phyloP scores from a whole-genome alignment of 1,140 invertebrate genomes.

The Nylanderia fulva region DNA sequence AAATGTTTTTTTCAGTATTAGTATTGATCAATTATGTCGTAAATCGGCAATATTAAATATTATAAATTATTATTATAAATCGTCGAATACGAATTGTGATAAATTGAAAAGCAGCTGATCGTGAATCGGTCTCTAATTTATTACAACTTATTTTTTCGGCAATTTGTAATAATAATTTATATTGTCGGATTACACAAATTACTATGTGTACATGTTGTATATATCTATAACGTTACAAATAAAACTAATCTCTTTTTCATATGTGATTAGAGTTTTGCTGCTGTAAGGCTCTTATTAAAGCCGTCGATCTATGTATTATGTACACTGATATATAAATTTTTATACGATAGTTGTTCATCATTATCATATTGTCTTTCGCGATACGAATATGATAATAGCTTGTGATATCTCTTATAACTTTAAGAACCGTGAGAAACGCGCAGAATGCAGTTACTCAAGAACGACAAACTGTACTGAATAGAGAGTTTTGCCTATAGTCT shows the following conservation, averaged over 20 bases:
- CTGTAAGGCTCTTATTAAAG: slow-evolving; percentile 24
- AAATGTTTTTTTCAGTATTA: slow-evolving; percentile 78
- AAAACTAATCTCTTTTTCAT: slow-evolving; percentile 19
- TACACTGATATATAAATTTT: slow-evolving; percentile 13
- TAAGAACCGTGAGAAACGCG: slow-evolving; percentile 23
- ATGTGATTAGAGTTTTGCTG: slow-evolving; percentile 51
- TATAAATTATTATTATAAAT: too few relatives aligned
- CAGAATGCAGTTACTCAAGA: slow-evolving; percentile 11
- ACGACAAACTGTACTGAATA: slow-evolving; percentile 25
- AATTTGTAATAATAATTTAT: too few relatives aligned
- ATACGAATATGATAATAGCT: slow-evolving; percentile 54
- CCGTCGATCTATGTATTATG: slow-evolving; percentile 36
- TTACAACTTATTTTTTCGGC: too few relatives aligned
- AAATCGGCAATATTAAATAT: too few relatives aligned
- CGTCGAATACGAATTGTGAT: too few relatives aligned
- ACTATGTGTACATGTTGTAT: slow-evolving; percentile 81
- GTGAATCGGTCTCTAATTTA: too few relatives aligned
- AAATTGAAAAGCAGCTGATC: too few relatives aligned
- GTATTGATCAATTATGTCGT: slow-evolving; percentile 68
- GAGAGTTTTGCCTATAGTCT: slow-evolving; percentile 9
- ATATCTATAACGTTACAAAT: slow-evolving; percentile 67
- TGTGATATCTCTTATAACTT: slow-evolving; percentile 73
- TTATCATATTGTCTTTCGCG: slow-evolving; percentile 19
- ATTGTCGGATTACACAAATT: too few relatives aligned
- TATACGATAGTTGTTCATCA: slow-evolving; percentile 1